phyloP scores from a whole-genome alignment of 1,140 invertebrate genomes.

The Drosophila carrolli region DNA sequence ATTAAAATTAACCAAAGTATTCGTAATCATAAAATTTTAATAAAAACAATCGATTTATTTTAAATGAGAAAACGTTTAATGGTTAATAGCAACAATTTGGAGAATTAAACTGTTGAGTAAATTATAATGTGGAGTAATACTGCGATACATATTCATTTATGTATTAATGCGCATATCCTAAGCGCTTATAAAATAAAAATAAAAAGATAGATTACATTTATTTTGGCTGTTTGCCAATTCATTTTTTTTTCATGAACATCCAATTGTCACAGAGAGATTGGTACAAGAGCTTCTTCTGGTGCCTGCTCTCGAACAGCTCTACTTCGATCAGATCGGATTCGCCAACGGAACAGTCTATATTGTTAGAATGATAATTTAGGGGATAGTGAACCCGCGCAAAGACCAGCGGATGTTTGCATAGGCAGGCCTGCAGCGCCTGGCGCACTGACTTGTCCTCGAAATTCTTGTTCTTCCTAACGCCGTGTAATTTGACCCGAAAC shows the following conservation, averaged over 20 bases:
- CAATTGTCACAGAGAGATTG: constrained; percentile 44
- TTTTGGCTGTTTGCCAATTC: not conserved
- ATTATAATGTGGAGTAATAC: constrained; percentile 7
- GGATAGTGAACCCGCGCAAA: constrained; percentile 58
- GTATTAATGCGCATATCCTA: constrained; percentile 27
- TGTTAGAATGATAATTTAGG: constrained; percentile 17
- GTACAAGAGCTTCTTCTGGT: constrained; percentile 29
- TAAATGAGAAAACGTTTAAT: not conserved
- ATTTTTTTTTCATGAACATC: constrained; percentile 26
- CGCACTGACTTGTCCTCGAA: constrained; percentile 40
- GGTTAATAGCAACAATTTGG: too few relatives aligned
- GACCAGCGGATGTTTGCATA: constrained; percentile 21
- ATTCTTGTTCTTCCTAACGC: constrained; percentile 43
- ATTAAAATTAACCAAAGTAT: too few relatives aligned
- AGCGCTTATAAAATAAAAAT: not conserved
- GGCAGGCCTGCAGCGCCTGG: constrained; percentile 28
- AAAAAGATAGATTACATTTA: not conserved
- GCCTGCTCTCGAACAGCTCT: constrained; percentile 39
- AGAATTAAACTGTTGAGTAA: not conserved
- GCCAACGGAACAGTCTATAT: not conserved
- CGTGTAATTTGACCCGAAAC: constrained; percentile 62
- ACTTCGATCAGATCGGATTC: constrained; percentile 41
- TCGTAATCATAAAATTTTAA: not conserved
- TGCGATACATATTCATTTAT: constrained; percentile 39
- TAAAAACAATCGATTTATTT: not conserved